phyloP scores from a whole-genome alignment of 2,888 invertebrate species.

The Priocnemis perturbator region DNA sequence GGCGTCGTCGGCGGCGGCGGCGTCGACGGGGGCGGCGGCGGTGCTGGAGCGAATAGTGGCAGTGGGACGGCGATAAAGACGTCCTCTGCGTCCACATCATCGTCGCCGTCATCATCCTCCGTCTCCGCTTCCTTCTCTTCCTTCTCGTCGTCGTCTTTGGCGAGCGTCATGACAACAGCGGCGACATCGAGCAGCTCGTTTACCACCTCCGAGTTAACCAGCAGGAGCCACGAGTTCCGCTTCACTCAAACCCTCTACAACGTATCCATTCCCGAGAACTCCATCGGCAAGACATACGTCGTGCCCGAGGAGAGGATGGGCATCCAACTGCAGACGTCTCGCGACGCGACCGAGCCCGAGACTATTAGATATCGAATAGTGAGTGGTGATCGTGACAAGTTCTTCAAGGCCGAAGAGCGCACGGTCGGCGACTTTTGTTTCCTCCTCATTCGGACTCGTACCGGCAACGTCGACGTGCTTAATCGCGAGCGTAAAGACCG shows the following conservation, averaged over 20 bases:
- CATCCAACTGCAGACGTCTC: conserved; percentile 77
- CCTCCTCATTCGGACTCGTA: conserved; percentile 90
- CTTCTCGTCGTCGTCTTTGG: background rate
- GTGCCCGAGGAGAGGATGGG: conserved; percentile 89
- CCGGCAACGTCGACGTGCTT: conserved; percentile 90
- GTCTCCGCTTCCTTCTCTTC: conserved; percentile 25
- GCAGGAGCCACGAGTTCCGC: conserved; percentile 76
- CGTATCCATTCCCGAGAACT: conserved; percentile 94
- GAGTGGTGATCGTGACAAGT: conserved; percentile 90
- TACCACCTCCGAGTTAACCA: conserved; percentile 10
- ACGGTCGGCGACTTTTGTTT: conserved; percentile 97
- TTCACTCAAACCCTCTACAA: conserved; percentile 89
- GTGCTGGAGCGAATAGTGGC: conserved; percentile 19
- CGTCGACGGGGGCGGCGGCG: conserved; percentile 1
- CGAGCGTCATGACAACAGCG: conserved; percentile 20
- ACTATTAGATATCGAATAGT: conserved; percentile 89
- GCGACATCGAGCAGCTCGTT: background rate
- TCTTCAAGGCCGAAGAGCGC: conserved; percentile 94
- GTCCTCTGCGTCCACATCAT: conserved; percentile 32
- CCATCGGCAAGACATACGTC: conserved; percentile 91
- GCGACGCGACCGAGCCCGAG: conserved; percentile 71
- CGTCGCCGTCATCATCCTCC: conserved; percentile 32
- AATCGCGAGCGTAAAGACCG: conserved; percentile 94
- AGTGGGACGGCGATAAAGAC: background rate
- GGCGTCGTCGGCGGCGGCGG: conserved; percentile 15